Evolutionary conservation across 2,797 vertebrate genomes (phyloP).

Genomic region (Pachyuromys duprasi): DNA sequence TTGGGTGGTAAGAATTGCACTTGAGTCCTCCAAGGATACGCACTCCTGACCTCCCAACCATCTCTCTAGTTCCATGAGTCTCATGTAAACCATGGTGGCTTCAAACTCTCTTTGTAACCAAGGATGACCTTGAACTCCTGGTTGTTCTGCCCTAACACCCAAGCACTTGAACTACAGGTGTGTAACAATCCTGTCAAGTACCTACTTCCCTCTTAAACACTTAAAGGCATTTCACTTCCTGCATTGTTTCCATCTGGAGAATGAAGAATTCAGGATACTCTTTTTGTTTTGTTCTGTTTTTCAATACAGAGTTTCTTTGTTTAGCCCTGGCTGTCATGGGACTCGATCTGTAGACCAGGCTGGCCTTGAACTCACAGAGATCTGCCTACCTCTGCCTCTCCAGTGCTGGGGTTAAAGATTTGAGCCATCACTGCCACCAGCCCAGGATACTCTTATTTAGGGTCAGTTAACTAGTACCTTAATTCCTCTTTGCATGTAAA

Average conservation of each 20-base stretch:
- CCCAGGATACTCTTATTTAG: not conserved
- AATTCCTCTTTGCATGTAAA: not conserved
- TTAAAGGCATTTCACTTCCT: not conserved
- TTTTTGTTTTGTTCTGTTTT: not conserved
- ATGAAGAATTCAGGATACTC: not conserved
- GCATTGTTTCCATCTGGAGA: not conserved
- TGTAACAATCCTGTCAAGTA: not conserved
- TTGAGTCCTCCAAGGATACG: not conserved
- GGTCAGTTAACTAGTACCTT: not conserved
- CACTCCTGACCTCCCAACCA: not conserved
- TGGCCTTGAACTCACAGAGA: too few species aligned
- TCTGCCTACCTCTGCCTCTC: not conserved
- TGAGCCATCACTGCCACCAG: not conserved
- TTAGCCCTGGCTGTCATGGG: not conserved
- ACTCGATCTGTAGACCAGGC: not conserved
- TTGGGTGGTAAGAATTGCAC: not conserved
- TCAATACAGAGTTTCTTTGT: not conserved
- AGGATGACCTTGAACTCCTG: too few species aligned
- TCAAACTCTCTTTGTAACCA: too few species aligned
- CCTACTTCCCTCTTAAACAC: not conserved
- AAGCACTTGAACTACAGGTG: not conserved
- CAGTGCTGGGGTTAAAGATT: not conserved
- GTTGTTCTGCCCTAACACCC: too few species aligned
- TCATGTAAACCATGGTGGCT: too few species aligned
- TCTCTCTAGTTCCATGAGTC: not conserved